A percentile compares a stretch with the other conserved stretches of the same genome.
Evolutionary conservation across 1,140 invertebrate genomes (phyloP).

Genomic region (Venustaconcha ellipsiformis): DNA sequence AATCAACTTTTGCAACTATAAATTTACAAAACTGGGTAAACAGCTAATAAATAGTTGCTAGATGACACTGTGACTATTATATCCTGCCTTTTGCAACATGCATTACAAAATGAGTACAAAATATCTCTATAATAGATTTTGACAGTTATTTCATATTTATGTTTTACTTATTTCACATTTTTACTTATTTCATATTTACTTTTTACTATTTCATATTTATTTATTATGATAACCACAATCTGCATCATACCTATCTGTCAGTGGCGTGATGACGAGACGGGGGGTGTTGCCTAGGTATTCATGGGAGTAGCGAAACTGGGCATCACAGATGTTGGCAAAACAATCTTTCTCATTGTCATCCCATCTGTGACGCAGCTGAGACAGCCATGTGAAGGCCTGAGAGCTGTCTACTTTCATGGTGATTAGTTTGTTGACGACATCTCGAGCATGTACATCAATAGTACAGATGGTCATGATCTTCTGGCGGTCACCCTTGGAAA

Average conservation of each 20-base stretch:
- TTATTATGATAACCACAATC: conserved; percentile 7
- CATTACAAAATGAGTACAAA: too few species aligned
- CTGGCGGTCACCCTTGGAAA: conserved; percentile 90
- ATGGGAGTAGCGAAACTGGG: conserved; percentile 88
- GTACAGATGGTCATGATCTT: conserved; percentile 99
- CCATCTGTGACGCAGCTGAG: conserved; percentile 93
- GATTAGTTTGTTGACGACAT: conserved; percentile 93
- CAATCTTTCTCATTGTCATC: conserved; percentile 91
- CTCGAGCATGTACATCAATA: conserved; percentile 92
- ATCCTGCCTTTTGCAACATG: too few species aligned
- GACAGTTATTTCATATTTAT: too few species aligned
- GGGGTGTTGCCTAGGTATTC: conserved; percentile 98
- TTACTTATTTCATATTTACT: too few species aligned
- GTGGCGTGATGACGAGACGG: conserved; percentile 92
- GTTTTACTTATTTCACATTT: too few species aligned
- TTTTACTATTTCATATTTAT: too few species aligned
- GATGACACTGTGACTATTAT: too few species aligned
- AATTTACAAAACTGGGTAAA: too few species aligned
- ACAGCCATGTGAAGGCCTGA: conserved; percentile 96
- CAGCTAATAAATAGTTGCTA: too few species aligned
- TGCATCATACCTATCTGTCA: conserved; percentile 82
- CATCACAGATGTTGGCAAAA: conserved; percentile 97
- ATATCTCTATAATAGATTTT: too few species aligned
- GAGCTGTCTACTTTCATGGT: conserved; percentile 90
- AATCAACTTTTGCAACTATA: too few species aligned